Conservation (phyloP, 1,140 invertebrate genomes). For the Nasonia vitripennis region DNA sequence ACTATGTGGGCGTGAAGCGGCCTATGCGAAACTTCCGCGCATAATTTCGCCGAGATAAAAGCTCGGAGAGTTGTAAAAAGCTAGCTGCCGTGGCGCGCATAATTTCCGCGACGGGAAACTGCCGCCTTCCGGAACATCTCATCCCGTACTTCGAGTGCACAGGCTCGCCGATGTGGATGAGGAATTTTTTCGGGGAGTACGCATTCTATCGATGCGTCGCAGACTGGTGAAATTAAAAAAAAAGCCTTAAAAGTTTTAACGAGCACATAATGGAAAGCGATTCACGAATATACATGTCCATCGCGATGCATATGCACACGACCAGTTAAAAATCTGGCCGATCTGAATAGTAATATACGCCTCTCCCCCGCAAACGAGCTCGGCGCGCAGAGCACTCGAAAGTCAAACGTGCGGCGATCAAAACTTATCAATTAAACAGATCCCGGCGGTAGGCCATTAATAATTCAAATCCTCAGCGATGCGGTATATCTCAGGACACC, state of each 20-base stretch:
- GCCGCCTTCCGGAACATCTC: background rate
- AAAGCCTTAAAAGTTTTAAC: background rate
- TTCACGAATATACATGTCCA: no score
- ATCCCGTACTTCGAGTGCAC: background rate
- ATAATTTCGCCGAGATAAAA: slow-evolving; percentile 13
- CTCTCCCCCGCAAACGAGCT: background rate
- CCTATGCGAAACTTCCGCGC: slow-evolving; percentile 2
- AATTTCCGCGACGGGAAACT: slow-evolving; percentile 6
- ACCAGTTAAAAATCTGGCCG: no score
- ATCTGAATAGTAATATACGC: no score
- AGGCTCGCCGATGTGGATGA: background rate
- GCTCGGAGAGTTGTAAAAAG: background rate
- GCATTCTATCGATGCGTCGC: background rate
- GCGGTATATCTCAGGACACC: background rate
- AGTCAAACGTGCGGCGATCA: background rate
- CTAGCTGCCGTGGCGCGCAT: background rate
- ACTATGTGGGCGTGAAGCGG: background rate
- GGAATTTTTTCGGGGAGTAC: background rate
- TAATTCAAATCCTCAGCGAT: slow-evolving; percentile 11
- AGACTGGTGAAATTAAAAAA: background rate
- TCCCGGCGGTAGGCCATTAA: background rate
- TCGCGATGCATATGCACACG: no score
- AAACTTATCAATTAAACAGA: slow-evolving; percentile 6
- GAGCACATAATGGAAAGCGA: no score
- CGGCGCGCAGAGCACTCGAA: background rate